Evolutionary conservation across 2,113 vertebrate genomes (phyloP).

Genomic region (Ochotona princeps): DNA sequence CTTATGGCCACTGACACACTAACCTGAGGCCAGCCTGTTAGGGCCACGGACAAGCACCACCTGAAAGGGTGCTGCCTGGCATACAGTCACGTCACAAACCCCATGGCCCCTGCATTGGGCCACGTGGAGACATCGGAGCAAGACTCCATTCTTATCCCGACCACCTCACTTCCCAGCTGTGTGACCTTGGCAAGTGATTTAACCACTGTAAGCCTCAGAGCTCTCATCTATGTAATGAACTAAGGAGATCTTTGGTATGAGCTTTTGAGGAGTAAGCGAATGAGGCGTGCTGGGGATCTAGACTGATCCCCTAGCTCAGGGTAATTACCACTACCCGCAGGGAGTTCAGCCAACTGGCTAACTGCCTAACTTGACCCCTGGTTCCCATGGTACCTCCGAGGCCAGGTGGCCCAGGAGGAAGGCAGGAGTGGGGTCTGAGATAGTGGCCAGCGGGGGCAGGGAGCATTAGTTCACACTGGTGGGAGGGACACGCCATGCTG

Average conservation of each 20-base stretch:
- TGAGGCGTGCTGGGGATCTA: not conserved
- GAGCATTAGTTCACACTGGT: conserved; percentile 67
- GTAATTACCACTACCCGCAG: not conserved
- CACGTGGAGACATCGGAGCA: not conserved
- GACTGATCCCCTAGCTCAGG: not conserved
- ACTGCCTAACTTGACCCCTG: no score
- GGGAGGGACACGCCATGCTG: conserved; percentile 85
- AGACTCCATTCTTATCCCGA: not conserved
- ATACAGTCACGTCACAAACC: not conserved
- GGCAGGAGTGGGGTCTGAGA: not conserved
- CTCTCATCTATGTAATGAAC: not conserved
- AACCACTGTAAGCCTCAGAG: not conserved
- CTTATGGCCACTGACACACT: not conserved
- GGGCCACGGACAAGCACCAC: not conserved
- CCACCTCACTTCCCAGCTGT: not conserved
- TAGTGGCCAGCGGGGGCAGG: not conserved
- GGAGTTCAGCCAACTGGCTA: not conserved
- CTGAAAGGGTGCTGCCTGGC: not conserved
- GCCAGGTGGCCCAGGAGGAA: not conserved
- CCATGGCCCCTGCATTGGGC: not conserved
- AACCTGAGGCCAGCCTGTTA: not conserved
- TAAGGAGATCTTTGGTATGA: not conserved
- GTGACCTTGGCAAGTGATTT: conserved; percentile 8
- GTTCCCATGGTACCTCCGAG: not conserved
- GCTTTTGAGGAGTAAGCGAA: not conserved